Evolutionary conservation across 2,797 vertebrate genomes (phyloP), one percentile per base, ranked within the genome.

Genomic region (Pipistrellus pygmaeus): DNA sequence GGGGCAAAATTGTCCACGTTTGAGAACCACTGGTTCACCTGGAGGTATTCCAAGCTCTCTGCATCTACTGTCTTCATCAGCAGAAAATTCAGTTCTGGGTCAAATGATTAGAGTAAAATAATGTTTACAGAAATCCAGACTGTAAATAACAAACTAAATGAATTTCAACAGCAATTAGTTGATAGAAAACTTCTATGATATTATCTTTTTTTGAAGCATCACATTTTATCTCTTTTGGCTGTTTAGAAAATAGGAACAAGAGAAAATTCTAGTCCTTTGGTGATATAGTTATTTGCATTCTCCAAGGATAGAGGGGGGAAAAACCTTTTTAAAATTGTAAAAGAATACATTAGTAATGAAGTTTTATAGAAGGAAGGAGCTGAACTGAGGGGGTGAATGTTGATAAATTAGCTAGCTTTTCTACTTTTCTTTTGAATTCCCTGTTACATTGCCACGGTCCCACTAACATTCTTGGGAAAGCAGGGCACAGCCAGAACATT

Each of bases 401-500:
- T 94, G 96, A 91, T 84, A 97, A 92, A 96, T 92, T 88, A 90
- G 85, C 95, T 95, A 96, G 91, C 35, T 90, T 95, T 97, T 95
- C 88, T 88, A 85, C 95, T 96, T 95, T 94, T 97, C 85, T 97
- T 96, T 57, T 97, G 88, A 97, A 81, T 93, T 91, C 95, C 90
- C 93, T 95, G 41, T 96, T 97, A 44, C 69, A 86, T 95, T 96
- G 97, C 95, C 87, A 90, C 80, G 68, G 90, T 97, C 95, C 94
- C 72, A 95, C 95, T 94, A 96, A 75, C 95, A 97, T 97, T 97
- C 90, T 94, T 96, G 62, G 95, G 82, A 97, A 97, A 96, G 94
- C 77, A 23, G 85, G 82, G 91, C 95, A 55, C 78, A 96, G 81
- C 41, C 32, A 97, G 0, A 97, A 97, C 95, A 96, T 90, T 77